A percentile compares a stretch with the other conserved stretches of the same genome.
phyloP scores from a whole-genome alignment of 2,113 vertebrate species.

The Rattus norvegicus region DNA sequence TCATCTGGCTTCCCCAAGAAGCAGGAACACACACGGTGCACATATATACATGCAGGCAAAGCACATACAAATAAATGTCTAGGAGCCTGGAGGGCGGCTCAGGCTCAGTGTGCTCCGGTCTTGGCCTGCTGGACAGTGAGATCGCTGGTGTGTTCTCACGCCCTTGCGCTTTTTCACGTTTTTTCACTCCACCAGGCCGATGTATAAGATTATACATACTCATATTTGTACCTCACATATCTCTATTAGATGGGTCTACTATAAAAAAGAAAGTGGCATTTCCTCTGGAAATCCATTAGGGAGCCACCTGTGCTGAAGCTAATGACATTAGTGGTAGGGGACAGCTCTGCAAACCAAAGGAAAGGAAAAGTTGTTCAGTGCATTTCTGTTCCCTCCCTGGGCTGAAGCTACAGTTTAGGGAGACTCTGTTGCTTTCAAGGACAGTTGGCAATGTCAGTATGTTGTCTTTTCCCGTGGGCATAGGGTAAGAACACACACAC shows the following conservation, averaged over 20 bases:
- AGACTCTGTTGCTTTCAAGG: background rate
- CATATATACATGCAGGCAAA: background rate
- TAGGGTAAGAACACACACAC: background rate
- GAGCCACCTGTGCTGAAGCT: background rate
- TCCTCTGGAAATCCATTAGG: background rate
- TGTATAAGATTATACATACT: background rate
- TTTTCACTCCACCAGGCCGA: background rate
- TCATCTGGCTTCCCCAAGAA: background rate
- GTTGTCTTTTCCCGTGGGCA: background rate
- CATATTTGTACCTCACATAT: background rate
- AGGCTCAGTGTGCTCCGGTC: background rate
- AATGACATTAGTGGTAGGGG: background rate
- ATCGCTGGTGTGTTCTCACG: background rate
- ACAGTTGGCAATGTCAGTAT: background rate
- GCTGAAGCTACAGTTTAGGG: constrained; percentile 33
- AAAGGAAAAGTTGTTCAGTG: background rate
- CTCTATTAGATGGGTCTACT: background rate
- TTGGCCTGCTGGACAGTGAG: background rate
- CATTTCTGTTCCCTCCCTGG: constrained; percentile 34
- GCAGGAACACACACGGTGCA: background rate
- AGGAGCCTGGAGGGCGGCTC: background rate
- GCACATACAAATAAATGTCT: background rate
- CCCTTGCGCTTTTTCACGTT: background rate
- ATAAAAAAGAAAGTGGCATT: background rate
- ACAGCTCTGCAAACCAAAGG: background rate